Percentiles rank a stretch among this genome's conserved stretches.
Evolutionary conservation across 2,797 vertebrate species (phyloP).

Genomic region (Crypturellus tataupa): DNA sequence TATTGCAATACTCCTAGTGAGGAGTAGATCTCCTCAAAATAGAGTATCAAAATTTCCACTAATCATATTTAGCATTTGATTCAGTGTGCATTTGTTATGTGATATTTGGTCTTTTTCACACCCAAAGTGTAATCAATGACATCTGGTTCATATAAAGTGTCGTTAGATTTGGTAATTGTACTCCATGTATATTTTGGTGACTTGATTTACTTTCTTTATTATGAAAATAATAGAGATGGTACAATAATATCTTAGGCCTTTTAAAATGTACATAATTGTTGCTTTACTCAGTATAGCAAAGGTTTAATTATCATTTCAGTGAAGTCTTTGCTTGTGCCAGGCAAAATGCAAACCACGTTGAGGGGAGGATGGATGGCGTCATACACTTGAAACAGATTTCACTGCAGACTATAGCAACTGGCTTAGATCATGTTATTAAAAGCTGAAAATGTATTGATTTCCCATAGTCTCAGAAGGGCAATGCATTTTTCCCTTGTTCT

Average conservation of each 20-base stretch:
- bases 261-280: slow-evolving; percentile 40
- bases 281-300: not conserved
- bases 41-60: not conserved
- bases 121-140: not conserved
- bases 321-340: slow-evolving; percentile 27
- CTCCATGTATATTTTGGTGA: not conserved
- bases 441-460: slow-evolving; percentile 59
- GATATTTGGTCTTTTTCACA: not conserved
- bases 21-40: not conserved
- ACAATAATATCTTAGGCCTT: slow-evolving; percentile 5
- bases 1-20: too few species aligned
- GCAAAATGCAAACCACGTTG: slow-evolving; percentile 55
- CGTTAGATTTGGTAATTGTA: not conserved
- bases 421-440: slow-evolving; percentile 71
- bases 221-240: not conserved
- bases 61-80: not conserved
- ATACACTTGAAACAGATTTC: slow-evolving; percentile 40
- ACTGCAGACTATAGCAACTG: slow-evolving; percentile 39
- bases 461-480: slow-evolving; percentile 32
- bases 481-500: slow-evolving; percentile 47
- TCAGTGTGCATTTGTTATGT: not conserved
- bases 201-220: not conserved
- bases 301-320: slow-evolving; percentile 47
- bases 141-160: not conserved
- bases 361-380: slow-evolving; percentile 31